A percentile compares a stretch with the other conserved stretches of the same genome.
Evolutionary conservation across 2,113 vertebrate species (phyloP).

Genomic region (Erythrocebus patas): DNA sequence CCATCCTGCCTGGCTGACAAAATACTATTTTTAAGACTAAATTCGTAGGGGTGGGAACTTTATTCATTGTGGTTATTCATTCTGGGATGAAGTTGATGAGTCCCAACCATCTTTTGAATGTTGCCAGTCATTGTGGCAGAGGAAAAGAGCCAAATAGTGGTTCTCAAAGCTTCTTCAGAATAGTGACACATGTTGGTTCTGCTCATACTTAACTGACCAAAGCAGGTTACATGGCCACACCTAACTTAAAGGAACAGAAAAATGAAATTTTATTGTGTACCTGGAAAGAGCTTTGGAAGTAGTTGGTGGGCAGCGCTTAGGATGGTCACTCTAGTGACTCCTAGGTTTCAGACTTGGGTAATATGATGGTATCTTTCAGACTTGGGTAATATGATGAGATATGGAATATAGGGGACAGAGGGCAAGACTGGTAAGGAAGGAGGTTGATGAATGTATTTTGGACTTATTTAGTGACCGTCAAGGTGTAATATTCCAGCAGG

Average conservation of each 20-base stretch:
- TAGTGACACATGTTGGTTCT: not conserved
- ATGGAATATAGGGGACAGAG: not conserved
- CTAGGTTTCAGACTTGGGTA: not conserved
- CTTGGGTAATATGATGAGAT: not conserved
- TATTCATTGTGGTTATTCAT: not conserved
- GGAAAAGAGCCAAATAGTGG: not conserved
- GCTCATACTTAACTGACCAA: not conserved
- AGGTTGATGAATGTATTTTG: not conserved
- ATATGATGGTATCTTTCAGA: not conserved
- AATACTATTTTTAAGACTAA: not conserved
- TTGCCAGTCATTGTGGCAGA: not conserved
- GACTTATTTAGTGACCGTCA: not conserved
- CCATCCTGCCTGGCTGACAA: too few species aligned
- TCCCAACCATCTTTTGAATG: not conserved
- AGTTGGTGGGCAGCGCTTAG: not conserved
- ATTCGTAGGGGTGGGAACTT: not conserved
- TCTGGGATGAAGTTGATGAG: not conserved
- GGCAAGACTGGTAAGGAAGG: not conserved
- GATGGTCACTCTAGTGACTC: not conserved
- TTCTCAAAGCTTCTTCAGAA: not conserved
- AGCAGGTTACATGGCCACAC: not conserved
- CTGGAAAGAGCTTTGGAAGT: slow-evolving; percentile 11
- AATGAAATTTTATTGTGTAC: slow-evolving; percentile 14
- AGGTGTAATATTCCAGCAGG: not conserved
- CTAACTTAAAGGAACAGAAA: slow-evolving; percentile 6